Base-by-base conservation (phyloP, 2,888 invertebrate species). In the Beris morrisii region DNA sequence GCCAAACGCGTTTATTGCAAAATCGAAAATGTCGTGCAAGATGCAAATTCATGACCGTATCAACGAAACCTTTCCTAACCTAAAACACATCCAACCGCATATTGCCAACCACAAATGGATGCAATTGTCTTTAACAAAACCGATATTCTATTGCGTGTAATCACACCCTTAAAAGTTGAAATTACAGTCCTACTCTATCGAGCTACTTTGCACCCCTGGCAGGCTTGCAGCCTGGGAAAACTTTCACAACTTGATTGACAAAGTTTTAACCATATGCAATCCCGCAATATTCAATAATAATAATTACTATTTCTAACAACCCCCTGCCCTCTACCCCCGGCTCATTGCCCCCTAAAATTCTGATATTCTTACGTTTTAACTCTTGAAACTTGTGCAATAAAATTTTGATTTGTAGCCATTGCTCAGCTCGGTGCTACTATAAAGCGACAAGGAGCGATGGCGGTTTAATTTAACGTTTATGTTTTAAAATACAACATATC, bases 181-280 rank as follows among this genome's bases (percentile, higher is more conserved):
- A 54, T 54, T 22, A 52, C 31, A 54, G 4, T 52, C 52, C 52
- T 31, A 30, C 12, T 22, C 52, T 9, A 4, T 13, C 15, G 52
- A 52, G 15, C 15, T 6, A 50, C 52, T 22, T 5, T 13, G 22
- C 22, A 22, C 22, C 22, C 22, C 22, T 7, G n/a, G 4, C 13
- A 52, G 7, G 22, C 11, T 11, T 53, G n/a, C 53, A 22, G 50
- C 13, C 50, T 46, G 44, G 50, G 1, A 61, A 52, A 31, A 48
- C 48, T 61, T 61, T 59, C 55, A 7, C 52, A 32, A 15, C 9
- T 38, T 52, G 61, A 61, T 61, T 61, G 61, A 61, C 61, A 61
- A 61, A 61, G 61, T 61, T 61, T 61, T 61, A 61, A 61, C 50
- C 61, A 61, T 61, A 61, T 61, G 61, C 61, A 38, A 61, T 61